Evolutionary conservation across 2,888 invertebrate species (phyloP), one percentile per base, ranked within the genome.

Genomic region (Bellardia bayeri): DNA sequence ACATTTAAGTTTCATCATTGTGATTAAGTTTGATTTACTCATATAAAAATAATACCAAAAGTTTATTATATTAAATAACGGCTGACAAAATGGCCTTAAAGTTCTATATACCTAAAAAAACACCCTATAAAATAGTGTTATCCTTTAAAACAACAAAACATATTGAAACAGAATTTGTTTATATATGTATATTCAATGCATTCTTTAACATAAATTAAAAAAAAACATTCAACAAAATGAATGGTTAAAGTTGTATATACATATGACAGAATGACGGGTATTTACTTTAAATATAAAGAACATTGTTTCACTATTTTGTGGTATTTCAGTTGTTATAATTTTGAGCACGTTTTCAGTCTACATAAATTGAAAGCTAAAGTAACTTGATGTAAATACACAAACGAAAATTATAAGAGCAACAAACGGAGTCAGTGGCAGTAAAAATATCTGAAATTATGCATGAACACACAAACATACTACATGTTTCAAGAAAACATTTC

Each of bases 351-450:
- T 42, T 66, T 6, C 23, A 8, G 4, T 51, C 66, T 78, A 54
- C 56, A 78, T 78, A 78, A 66, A 66, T 78, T 56, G 54, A 66
- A 40, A 75, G 54, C n/a, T n/a, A 66, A 51, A 78, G 54, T 30
- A 9, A 66, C 54, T 56, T 66, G 23, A 40, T 16, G 33, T 63
- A 74, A 13, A 42, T 11, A 42, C 23, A 42, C 51, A 33, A 14
- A 37, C 30, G n/a, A 45, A 37, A 37, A 49, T 30, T 68, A 49
- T 8, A 33, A 33, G 16, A 37, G 37, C 16, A 14, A 9, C 16
- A 40, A 16, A 71, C 8, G 9, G 37, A 4, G 9, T 7, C n/a
- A 37, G 16, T 54, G 16, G 13, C 5, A 14, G n/a, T 49, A 49
- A 14, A n/a, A 14, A 5, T n/a, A 13, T 49, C 49, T 9, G 9